Evolutionary conservation across 2,113 vertebrate genomes (phyloP), one percentile per base, ranked within the genome.

Genomic region (Dasyornis broadbenti): DNA sequence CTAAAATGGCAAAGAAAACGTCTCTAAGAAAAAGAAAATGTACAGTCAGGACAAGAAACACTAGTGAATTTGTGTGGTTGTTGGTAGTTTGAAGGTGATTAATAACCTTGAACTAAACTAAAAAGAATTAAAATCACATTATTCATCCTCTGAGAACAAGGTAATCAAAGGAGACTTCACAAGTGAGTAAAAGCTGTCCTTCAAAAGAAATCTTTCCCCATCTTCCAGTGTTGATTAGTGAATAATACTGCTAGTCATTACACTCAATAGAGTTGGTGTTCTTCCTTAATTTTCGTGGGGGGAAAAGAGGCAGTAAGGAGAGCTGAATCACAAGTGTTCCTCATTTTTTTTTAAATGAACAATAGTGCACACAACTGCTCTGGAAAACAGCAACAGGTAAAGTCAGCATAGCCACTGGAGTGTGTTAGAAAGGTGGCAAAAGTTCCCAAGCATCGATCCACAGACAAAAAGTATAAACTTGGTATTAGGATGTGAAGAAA

Each of bases 241-340:
- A 78, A 75, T n/a, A 93, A 61, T 30, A 27, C 52, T 78, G 42
- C 70, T 82, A 94, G 72, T 97, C 94, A 96, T 86, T 70, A 45
- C 40, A 66, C 39, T 83, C 72, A 66, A 6, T 53, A 35, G 35
- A 89, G 45, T 65, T 72, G 20, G 33, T 97, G 87, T 88, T 89
- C 89, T 94, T 96, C 92, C 95, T 81, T 83, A 88, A 92, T 96
- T 86, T 96, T 89, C 35, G 14, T 72, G 75, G 42, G 70, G 92
- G 90, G 93, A 96, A 88, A 89, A 92, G 69, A 87, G 23, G 33
- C 85, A 77, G 61, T 33, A 85, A 70, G 87, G 37, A 81, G 61
- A 72, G 50, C 28, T 97, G 97, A 98, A 86, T 98, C 96, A 98
- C 13, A 16, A 31, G 45, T 83, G 94, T 93, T 95, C 54, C 89